Percentiles rank a stretch among this genome's conserved stretches.
phyloP scores from a whole-genome alignment of 2,888 invertebrate genomes.

The Eilema griseolum region DNA sequence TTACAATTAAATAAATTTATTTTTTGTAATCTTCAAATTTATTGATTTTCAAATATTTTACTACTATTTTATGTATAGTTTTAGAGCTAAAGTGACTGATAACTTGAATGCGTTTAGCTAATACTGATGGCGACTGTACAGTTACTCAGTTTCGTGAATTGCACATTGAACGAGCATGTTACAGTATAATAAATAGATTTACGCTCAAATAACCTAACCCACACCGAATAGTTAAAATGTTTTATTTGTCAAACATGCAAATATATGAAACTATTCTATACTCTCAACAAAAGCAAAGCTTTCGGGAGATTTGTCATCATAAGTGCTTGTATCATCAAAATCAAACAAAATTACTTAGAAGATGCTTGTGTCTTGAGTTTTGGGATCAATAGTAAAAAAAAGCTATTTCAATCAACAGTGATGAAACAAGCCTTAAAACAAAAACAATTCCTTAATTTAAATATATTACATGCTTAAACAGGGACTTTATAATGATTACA shows the following conservation, averaged over 20 bases:
- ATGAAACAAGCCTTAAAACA: conserved; percentile 27
- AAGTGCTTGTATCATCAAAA: conserved; percentile 19
- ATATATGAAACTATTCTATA: conserved; percentile 55
- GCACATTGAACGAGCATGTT: not conserved
- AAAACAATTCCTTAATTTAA: conserved; percentile 35
- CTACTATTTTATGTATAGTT: no score
- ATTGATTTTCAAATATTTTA: no score
- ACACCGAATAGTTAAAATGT: conserved; percentile 40
- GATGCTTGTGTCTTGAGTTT: conserved; percentile 1
- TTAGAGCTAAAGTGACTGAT: no score
- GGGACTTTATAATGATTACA: conserved; percentile 38
- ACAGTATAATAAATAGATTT: not conserved
- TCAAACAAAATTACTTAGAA: conserved; percentile 1
- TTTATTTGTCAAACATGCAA: conserved; percentile 39
- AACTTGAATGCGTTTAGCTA: no score
- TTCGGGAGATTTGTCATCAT: conserved; percentile 53
- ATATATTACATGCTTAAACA: conserved; percentile 48
- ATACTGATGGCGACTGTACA: no score
- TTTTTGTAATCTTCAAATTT: no score
- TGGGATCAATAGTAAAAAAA: not conserved
- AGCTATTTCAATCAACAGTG: not conserved
- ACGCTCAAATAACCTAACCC: not conserved
- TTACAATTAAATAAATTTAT: no score
- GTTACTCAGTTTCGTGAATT: not conserved
- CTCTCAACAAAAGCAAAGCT: conserved; percentile 66